Conservation (phyloP, 2,888 invertebrate species). For the Amphipoea oculea region DNA sequence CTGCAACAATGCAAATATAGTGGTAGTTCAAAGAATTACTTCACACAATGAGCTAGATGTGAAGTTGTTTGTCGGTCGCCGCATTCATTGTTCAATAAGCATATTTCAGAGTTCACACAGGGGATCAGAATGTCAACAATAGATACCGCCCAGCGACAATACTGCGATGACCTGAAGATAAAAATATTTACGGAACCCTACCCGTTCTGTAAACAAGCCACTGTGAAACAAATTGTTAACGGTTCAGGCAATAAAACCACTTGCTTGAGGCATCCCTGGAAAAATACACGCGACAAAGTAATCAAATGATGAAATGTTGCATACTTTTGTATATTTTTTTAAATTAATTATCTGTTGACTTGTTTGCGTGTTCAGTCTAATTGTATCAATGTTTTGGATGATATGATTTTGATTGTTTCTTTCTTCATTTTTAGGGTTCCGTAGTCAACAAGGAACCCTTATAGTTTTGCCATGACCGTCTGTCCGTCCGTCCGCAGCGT, state of each 20-base stretch:
- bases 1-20: not conserved
- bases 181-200: slow-evolving; percentile 47
- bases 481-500: too few relatives aligned
- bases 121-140: slow-evolving; percentile 54
- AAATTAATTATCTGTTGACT: slow-evolving; percentile 6
- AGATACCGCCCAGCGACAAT: slow-evolving; percentile 24
- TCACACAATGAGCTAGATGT: slow-evolving; percentile 43
- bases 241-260: slow-evolving; percentile 23
- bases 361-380: slow-evolving; percentile 33
- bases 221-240: slow-evolving; percentile 19
- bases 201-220: slow-evolving; percentile 19
- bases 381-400: slow-evolving; percentile 28
- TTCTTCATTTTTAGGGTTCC: slow-evolving; percentile 11
- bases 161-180: slow-evolving; percentile 38
- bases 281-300: slow-evolving; percentile 41
- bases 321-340: slow-evolving; percentile 8
- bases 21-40: slow-evolving; percentile 24
- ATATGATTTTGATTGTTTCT: slow-evolving; percentile 23
- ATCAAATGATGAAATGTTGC: slow-evolving; percentile 46
- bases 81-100: slow-evolving; percentile 52
- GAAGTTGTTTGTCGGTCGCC: slow-evolving; percentile 39
- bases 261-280: slow-evolving; percentile 36
- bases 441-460: too few relatives aligned
- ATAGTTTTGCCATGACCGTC: too few relatives aligned
- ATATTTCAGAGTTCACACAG: slow-evolving; percentile 52